Percentiles rank a stretch among this genome's conserved stretches.
These are phyloP conservation scores for Cervus canadensis DNA, from an alignment of 2,113 vertebrate genomes.

Conservation along the genomic window DNA sequence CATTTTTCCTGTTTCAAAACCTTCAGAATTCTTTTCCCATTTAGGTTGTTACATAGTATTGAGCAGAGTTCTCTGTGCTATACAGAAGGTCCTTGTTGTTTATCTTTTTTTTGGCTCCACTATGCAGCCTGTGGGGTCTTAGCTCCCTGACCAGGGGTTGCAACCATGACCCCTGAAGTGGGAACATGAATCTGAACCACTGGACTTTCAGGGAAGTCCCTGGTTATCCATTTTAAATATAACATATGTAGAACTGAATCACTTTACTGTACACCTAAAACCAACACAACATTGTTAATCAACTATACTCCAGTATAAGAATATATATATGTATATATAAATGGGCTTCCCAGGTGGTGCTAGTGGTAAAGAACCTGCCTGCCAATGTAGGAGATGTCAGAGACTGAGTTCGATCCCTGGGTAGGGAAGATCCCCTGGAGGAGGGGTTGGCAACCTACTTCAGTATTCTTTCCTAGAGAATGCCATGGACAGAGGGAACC, in stretches of 20 bases:
- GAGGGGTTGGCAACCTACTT: background rate
- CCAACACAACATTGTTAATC: background rate
- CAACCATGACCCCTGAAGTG: background rate
- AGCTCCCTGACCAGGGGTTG: background rate
- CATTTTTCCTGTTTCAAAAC: background rate
- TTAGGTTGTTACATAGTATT: background rate
- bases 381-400: background rate
- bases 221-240: background rate
- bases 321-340: background rate
- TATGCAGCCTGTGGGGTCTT: background rate
- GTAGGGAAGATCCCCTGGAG: background rate
- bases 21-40: background rate
- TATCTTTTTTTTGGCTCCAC: background rate
- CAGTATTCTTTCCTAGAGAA: background rate
- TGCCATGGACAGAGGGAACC: background rate
- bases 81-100: background rate
- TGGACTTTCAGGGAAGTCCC: background rate
- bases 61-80: background rate
- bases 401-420: background rate
- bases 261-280: background rate
- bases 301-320: background rate
- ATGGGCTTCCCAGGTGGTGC: background rate
- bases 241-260: background rate
- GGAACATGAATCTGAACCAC: background rate
- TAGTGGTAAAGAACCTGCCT: background rate